Conservation (phyloP, 2,888 invertebrate genomes). For the Oligia latruncula region DNA sequence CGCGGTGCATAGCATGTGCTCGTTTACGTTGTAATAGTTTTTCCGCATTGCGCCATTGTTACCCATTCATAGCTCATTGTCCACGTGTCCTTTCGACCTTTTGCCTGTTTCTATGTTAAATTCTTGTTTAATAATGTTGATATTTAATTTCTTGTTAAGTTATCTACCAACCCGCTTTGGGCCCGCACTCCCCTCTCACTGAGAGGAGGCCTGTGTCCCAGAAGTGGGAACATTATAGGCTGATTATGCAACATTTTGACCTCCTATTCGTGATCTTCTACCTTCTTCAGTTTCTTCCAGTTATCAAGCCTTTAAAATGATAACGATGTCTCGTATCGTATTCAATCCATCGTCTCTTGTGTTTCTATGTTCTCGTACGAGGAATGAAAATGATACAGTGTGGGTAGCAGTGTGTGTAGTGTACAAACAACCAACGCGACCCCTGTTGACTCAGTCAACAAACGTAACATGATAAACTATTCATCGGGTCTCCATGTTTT, state of each 20-base stretch:
- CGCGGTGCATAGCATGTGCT: slow-evolving; percentile 63
- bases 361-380: slow-evolving; percentile 26
- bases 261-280: not conserved
- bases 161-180: not conserved
- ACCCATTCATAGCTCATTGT: slow-evolving; percentile 63
- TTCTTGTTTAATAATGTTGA: not conserved
- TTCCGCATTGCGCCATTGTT: slow-evolving; percentile 71
- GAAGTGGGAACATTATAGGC: not conserved
- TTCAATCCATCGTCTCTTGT: slow-evolving; percentile 8
- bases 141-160: not conserved
- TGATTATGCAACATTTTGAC: not conserved
- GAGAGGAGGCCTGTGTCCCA: not conserved
- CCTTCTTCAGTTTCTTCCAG: not conserved
- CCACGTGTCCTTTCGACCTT: slow-evolving; percentile 52
- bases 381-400: slow-evolving; percentile 42
- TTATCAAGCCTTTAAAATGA: not conserved
- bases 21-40: slow-evolving; percentile 57
- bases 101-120: not conserved
- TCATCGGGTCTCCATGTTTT: slow-evolving; percentile 18
- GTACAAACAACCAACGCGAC: slow-evolving; percentile 32
- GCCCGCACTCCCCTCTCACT: not conserved
- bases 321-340: slow-evolving; percentile 3
- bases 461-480: slow-evolving; percentile 50
- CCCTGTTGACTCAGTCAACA: slow-evolving; percentile 51
- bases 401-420: slow-evolving; percentile 34